Evolutionary conservation across 2,797 vertebrate genomes (phyloP).

Genomic region (Lemur catta): DNA sequence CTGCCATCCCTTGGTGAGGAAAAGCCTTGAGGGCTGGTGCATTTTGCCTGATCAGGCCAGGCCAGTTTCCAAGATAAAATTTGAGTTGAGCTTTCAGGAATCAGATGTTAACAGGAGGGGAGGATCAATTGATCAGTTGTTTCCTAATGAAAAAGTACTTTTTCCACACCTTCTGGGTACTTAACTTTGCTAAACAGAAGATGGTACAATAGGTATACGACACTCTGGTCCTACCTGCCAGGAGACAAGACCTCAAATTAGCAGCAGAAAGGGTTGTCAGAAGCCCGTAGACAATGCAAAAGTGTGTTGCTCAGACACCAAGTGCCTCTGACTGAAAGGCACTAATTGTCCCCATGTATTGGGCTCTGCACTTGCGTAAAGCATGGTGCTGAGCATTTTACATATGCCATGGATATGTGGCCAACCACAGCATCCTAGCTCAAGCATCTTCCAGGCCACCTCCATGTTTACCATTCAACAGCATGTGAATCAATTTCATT

Average conservation of each 20-base stretch:
- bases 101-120: not conserved
- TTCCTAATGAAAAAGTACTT: not conserved
- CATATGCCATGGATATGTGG: not conserved
- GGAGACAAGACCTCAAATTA: not conserved
- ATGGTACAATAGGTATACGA: not conserved
- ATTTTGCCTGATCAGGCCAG: not conserved
- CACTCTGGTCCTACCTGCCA: not conserved
- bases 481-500: not conserved
- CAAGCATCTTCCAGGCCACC: not conserved
- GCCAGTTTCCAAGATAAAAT: constrained; percentile 16
- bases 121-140: not conserved
- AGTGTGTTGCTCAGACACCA: not conserved
- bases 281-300: not conserved
- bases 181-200: not conserved
- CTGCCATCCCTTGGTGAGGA: not conserved
- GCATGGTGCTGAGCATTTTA: not conserved
- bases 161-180: not conserved
- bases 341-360: not conserved
- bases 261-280: not conserved
- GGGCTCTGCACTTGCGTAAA: not conserved
- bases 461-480: not conserved
- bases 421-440: not conserved
- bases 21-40: not conserved
- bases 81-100: not conserved
- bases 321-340: not conserved